Evolutionary conservation across 2,797 vertebrate species (phyloP), one percentile per base, ranked within the genome.

Genomic region (Poeciliopsis turneri): DNA sequence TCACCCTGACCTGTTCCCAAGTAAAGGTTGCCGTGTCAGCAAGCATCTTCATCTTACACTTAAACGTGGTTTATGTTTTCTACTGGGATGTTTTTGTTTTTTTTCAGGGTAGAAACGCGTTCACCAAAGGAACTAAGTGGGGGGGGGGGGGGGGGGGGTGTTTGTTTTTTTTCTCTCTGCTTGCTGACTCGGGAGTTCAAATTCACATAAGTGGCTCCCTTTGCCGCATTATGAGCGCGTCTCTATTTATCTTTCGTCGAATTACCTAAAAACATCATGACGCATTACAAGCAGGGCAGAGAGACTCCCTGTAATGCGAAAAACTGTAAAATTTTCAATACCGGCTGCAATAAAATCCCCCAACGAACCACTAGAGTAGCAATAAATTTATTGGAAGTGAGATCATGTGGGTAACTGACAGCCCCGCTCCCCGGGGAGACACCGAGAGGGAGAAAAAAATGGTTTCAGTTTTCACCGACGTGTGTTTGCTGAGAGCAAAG

Each of bases 291-390:
- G 41, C 33, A 45, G 66, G 55, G 79, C 78, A 72, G 53, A 47
- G 53, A 84, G 71, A 84, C 72, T 11, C 18, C 10, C 66, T 45
- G 59, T 66, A 36, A 83, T 76, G 77, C 69, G 49, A 72, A 57
- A 84, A 76, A 69, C 68, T 47, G 89, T 89, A 3, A 61, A 77
- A 89, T 39, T 82, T 90, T 89, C 76, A 85, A 78, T 78, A 25
- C 36, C 20, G 39, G 25, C 41, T 85, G 88, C n/a, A 82, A 89
- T 71, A 80, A 68, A 78, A 88, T 78, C 77, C 75, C 51, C 6
- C 76, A 64, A 45, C 73, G 82, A 90, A 87, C 79, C 86, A 81
- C 78, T 69, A 82, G 86, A 57, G 80, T 45, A 39, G 87, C 88
- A 83, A 85, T 88, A 89, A 83, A 85, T 86, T 53, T 81, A 77